These are phyloP conservation scores for Sarcophaga carnaria DNA, from an alignment of 2,888 invertebrate species.

Conservation along the genomic window DNA sequence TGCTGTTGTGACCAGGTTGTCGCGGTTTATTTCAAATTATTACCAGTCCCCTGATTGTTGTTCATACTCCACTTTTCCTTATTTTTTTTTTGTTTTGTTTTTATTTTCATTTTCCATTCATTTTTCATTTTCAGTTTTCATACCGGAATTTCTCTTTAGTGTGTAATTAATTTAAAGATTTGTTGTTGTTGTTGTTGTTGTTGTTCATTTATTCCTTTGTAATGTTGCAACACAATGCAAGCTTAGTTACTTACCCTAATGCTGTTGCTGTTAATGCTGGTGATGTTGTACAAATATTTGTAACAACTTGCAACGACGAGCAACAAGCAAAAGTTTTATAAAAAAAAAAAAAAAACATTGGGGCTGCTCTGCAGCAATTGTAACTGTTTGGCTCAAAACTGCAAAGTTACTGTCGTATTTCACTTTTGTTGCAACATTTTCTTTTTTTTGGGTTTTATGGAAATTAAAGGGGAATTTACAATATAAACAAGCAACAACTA, in stretches of 20 bases:
- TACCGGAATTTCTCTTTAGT: conserved; percentile 54
- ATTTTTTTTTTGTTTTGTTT: conserved; percentile 1
- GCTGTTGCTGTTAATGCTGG: neutral
- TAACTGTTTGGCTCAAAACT: neutral
- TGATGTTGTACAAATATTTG: conserved; percentile 31
- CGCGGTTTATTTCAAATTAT: too few species aligned
- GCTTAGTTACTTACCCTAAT: neutral
- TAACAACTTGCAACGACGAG: neutral
- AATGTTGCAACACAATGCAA: too few species aligned
- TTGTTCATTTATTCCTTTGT: too few species aligned
- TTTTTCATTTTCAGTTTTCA: conserved; percentile 34
- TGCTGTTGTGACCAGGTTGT: too few species aligned
- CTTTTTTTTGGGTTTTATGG: neutral
- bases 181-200: conserved; percentile 9
- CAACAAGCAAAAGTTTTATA: neutral
- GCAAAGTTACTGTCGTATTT: conserved; percentile 11
- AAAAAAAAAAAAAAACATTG: neutral
- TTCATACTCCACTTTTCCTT: neutral
- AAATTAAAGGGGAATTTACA: neutral
- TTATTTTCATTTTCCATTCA: conserved; percentile 7
- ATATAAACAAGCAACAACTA: neutral
- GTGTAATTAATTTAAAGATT: conserved; percentile 62
- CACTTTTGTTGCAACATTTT: conserved; percentile 35
- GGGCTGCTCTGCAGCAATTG: neutral
- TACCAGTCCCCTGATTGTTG: too few species aligned